phyloP scores from a whole-genome alignment of 1,140 invertebrate genomes.

The Papilio polytes region DNA sequence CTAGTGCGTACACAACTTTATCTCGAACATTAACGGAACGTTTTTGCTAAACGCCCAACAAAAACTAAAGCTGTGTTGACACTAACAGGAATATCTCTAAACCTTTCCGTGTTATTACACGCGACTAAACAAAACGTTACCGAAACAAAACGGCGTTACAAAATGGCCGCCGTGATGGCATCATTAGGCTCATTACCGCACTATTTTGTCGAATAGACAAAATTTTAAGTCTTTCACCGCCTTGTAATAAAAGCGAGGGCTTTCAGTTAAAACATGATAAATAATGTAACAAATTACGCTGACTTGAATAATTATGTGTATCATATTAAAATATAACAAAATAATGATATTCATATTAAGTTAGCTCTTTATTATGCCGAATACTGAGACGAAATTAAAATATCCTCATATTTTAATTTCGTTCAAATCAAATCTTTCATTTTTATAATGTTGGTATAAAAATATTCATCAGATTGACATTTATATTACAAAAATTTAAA shows the following conservation, averaged over 20 bases:
- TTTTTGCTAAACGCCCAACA: constrained; percentile 50
- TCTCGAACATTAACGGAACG: constrained; percentile 40
- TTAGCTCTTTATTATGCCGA: neutral
- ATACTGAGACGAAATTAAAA: no score
- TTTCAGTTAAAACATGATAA: constrained; percentile 39
- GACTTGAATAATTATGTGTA: neutral
- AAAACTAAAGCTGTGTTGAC: constrained; percentile 52
- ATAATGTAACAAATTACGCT: neutral
- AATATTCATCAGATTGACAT: neutral
- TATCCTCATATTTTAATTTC: no score
- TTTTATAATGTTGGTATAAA: no score
- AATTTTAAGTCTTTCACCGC: constrained; percentile 81
- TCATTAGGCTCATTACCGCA: constrained; percentile 80
- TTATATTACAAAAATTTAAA: neutral
- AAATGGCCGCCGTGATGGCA: constrained; percentile 68
- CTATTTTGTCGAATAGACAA: constrained; percentile 81
- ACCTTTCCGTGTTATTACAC: constrained; percentile 66
- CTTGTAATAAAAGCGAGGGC: constrained; percentile 71
- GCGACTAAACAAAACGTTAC: constrained; percentile 68
- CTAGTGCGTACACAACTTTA: constrained; percentile 48
- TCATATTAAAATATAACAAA: neutral
- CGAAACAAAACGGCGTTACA: constrained; percentile 62
- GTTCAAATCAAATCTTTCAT: no score
- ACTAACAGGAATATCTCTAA: constrained; percentile 51
- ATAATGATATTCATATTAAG: neutral